Percentiles rank a stretch among this genome's conserved stretches.
Evolutionary conservation across 2,797 vertebrate species (phyloP).

Genomic region (Hyperoplus lanceolatus): DNA sequence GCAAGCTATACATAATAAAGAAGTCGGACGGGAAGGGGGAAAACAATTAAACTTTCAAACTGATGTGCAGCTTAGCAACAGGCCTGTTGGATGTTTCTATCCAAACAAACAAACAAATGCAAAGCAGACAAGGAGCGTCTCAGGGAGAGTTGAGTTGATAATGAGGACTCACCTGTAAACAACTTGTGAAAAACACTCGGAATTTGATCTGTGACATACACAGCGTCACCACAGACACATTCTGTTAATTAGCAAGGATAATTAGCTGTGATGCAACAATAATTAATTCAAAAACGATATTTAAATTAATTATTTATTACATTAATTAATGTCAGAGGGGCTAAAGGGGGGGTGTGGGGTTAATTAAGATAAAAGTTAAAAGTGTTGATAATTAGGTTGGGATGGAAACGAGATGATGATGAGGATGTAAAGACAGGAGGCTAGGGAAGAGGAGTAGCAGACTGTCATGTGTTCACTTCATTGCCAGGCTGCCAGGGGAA

Average conservation of each 20-base stretch:
- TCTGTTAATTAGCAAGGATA: conserved; percentile 82
- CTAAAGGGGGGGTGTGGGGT: conserved; percentile 40
- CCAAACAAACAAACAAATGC: conserved; percentile 26
- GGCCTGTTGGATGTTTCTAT: conserved; percentile 3
- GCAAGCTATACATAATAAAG: conserved; percentile 13
- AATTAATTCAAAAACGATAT: conserved; percentile 83
- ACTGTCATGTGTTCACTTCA: background rate
- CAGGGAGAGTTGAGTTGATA: conserved; percentile 39
- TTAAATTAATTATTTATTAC: conserved; percentile 85
- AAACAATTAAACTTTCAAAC: conserved; percentile 25
- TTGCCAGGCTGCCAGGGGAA: no score
- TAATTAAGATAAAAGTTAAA: conserved; percentile 85
- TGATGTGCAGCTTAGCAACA: conserved; percentile 44
- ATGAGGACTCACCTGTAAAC: conserved; percentile 73
- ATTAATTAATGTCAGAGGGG: conserved; percentile 79
- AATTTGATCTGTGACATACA: conserved; percentile 66
- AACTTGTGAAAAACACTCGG: conserved; percentile 56
- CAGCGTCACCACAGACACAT: conserved; percentile 65
- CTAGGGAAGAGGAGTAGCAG: background rate
- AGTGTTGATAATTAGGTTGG: conserved; percentile 70
- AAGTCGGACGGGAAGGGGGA: conserved; percentile 2
- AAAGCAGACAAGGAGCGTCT: conserved; percentile 1
- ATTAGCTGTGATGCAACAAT: conserved; percentile 82
- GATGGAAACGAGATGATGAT: conserved; percentile 42
- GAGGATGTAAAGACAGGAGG: conserved; percentile 46